Evolutionary conservation across 2,888 invertebrate species (phyloP).

Genomic region (Lypha dubia): DNA sequence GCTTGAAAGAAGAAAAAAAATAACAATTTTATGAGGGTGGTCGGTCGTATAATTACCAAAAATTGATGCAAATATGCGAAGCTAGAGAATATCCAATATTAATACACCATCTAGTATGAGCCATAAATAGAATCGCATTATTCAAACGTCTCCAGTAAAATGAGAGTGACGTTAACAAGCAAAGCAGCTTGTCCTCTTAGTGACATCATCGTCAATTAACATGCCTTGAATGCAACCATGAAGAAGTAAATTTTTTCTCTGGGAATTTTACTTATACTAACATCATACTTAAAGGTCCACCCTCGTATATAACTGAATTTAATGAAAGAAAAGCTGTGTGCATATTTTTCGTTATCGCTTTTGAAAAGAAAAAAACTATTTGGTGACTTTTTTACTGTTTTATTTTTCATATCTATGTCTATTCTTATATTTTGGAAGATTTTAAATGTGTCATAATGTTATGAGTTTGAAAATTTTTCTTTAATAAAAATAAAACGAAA

Average conservation of each 20-base stretch:
- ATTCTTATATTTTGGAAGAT: slow-evolving; percentile 41
- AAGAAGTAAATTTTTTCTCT: no score
- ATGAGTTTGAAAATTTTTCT: slow-evolving; percentile 51
- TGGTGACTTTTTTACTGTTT: slow-evolving; percentile 36
- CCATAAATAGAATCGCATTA: no score
- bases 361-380: not conserved
- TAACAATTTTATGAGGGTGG: not conserved
- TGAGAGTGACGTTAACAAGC: no score
- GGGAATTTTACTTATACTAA: no score
- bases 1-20: not conserved
- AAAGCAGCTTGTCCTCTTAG: no score
- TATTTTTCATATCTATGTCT: not conserved
- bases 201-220: no score
- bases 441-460: slow-evolving; percentile 62
- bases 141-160: no score
- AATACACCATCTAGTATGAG: no score
- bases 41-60: not conserved
- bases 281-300: not conserved
- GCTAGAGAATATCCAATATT: no score
- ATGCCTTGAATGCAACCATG: not conserved
- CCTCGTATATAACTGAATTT: slow-evolving; percentile 2
- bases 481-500: slow-evolving; percentile 10
- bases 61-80: no score
- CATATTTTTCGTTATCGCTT: not conserved
- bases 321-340: not conserved